Conservation (phyloP, 2,888 invertebrate genomes). For the Cyaniris semiargus region DNA sequence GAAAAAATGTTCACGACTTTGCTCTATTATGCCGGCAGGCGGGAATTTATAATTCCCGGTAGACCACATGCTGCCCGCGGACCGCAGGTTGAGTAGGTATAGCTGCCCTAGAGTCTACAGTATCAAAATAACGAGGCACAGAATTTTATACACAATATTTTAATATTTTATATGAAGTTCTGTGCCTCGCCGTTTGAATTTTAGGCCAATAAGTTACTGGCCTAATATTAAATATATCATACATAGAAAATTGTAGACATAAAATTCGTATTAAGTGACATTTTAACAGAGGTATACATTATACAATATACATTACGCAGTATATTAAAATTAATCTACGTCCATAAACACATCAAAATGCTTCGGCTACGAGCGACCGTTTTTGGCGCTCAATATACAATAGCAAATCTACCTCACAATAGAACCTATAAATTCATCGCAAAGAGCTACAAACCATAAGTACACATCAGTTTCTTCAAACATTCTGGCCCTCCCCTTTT, state of each 20-base stretch:
- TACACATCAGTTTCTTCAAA: conserved; percentile 47
- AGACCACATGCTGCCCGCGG: too few relatives aligned
- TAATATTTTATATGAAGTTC: too few relatives aligned
- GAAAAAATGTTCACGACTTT: too few relatives aligned
- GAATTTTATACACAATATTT: too few relatives aligned
- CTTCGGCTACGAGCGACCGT: not conserved
- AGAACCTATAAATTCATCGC: not conserved
- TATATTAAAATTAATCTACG: not conserved
- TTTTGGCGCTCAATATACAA: not conserved
- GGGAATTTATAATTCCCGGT: too few relatives aligned
- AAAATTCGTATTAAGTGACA: not conserved
- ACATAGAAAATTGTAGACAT: not conserved
- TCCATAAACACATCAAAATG: conserved; percentile 13
- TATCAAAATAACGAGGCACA: too few relatives aligned
- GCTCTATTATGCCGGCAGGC: too few relatives aligned
- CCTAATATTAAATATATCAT: not conserved
- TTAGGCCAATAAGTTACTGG: not conserved
- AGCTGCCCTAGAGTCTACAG: too few relatives aligned
- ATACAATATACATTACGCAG: not conserved
- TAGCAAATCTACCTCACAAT: not conserved
- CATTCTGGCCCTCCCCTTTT: conserved; percentile 55
- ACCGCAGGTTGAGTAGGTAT: too few relatives aligned
- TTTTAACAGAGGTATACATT: not conserved
- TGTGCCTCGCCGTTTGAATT: too few relatives aligned
- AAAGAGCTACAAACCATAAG: conserved; percentile 15